Evolutionary conservation across 2,797 vertebrate genomes (phyloP).

Genomic region (Centropyge bicolor): DNA sequence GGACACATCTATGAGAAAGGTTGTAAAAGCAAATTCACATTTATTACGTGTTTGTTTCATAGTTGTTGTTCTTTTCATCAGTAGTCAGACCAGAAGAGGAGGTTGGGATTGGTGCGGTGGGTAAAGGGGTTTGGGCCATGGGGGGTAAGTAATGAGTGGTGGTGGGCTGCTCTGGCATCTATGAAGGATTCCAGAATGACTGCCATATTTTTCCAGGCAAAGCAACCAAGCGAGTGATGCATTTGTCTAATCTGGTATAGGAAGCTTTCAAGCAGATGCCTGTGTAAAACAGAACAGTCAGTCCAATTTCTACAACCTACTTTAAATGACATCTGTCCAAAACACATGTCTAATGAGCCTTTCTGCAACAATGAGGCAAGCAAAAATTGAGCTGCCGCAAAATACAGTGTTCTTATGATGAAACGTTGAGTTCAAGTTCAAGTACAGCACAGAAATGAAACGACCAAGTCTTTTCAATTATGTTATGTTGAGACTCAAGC

Average conservation of each 20-base stretch:
- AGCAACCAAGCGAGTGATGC: background rate
- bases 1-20: too few relatives aligned
- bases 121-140: too few relatives aligned
- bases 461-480: background rate
- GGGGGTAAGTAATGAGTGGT: too few relatives aligned
- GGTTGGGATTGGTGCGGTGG: too few relatives aligned
- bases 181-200: background rate
- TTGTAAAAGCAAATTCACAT: too few relatives aligned
- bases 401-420: background rate
- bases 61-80: too few relatives aligned
- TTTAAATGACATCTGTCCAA: slow-evolving; percentile 11
- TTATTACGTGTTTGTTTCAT: too few relatives aligned
- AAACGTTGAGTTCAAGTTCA: background rate
- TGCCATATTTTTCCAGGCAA: background rate
- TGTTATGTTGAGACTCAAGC: background rate
- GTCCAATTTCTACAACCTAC: background rate
- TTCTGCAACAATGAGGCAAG: background rate
- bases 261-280: background rate
- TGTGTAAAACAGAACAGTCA: background rate
- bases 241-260: slow-evolving; percentile 2
- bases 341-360: background rate
- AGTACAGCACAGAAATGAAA: background rate
- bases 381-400: background rate
- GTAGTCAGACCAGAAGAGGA: too few relatives aligned
- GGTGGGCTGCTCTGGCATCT: too few relatives aligned